Base-by-base conservation (phyloP, 2,888 invertebrate genomes). In the Spicauda simplicius region DNA sequence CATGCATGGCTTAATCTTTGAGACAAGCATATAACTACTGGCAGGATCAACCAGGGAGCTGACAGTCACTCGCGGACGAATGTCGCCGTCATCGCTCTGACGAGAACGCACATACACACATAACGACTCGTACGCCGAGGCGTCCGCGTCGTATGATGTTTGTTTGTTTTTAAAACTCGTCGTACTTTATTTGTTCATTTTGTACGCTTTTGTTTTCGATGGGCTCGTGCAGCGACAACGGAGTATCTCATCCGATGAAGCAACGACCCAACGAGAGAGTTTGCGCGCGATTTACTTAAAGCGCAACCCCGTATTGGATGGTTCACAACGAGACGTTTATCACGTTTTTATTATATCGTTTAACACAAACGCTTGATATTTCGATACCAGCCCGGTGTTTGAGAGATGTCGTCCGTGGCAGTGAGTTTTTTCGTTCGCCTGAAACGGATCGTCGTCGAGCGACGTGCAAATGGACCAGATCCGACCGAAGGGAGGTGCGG, bases 1-100 rank as follows among this genome's bases (percentile, higher is more conserved):
- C 94, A 94, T 94, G 95, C 94, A 94, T 95, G 94, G 94, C 94
- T 94, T 94, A 94, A 94, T 94, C 94, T 94, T 95, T 95, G 94
- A 95, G 94, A 94, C 94, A 94, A 95, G 94, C 94, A 94, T 94
- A 94, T 94, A 90, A 94, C 91, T 91, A 92, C 93, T 93, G 94
- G 93, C 94, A 94, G 93, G 91, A 94, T 93, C 93, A 93, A 94
- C 93, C 93, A 85, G 85, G 82, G 80, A 82, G 77, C 81, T 80
- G 60, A 64, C 72, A n/a, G n/a, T n/a, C 45, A 45, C n/a, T 14
- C 45, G 78, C 37, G 12, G 14, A 33, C n/a, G 10, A 14, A 1
- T 16, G 1, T n/a, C 14, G n/a, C 18, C 55, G 33, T 14, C 25
- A 6, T 53, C 0, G 63, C 55, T 53, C 45, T 1, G 54, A 54